Conservation (phyloP, 2,797 vertebrate species). For the Scomberomorus guttatus region DNA sequence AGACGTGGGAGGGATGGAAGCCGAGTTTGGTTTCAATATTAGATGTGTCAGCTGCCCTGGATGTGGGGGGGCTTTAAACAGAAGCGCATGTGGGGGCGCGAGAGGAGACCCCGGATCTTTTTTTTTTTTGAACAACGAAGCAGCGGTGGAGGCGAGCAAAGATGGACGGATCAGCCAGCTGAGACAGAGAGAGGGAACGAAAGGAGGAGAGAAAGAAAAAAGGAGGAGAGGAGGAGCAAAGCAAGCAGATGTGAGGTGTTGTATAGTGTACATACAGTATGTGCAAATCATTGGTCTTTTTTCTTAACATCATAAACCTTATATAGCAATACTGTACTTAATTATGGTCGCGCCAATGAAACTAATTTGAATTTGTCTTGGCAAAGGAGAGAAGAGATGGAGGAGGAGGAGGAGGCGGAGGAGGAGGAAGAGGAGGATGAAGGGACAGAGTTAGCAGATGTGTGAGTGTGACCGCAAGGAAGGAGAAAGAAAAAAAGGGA, state of each 20-base stretch:
- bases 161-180: conserved; percentile 19
- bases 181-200: conserved; percentile 9
- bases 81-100: conserved; percentile 52
- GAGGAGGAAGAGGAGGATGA: background rate
- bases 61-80: conserved; percentile 68
- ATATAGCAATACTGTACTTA: background rate
- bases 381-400: conserved; percentile 5
- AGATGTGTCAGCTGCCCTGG: conserved; percentile 71
- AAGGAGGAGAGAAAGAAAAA: background rate
- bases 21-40: conserved; percentile 69
- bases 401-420: background rate
- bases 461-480: conserved; percentile 15
- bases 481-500: conserved; percentile 1
- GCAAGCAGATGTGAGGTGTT: background rate
- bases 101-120: conserved; percentile 12
- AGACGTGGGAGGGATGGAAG: conserved; percentile 35
- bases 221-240: background rate
- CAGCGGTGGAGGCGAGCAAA: background rate
- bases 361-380: conserved; percentile 19
- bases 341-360: conserved; percentile 10
- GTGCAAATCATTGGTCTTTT: background rate
- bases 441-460: conserved; percentile 42
- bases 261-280: background rate
- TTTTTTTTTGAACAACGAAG: background rate
- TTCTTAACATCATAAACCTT: too few relatives aligned